Conservation (phyloP, 1,140 invertebrate species). For the Anoplolepis gracilipes region DNA sequence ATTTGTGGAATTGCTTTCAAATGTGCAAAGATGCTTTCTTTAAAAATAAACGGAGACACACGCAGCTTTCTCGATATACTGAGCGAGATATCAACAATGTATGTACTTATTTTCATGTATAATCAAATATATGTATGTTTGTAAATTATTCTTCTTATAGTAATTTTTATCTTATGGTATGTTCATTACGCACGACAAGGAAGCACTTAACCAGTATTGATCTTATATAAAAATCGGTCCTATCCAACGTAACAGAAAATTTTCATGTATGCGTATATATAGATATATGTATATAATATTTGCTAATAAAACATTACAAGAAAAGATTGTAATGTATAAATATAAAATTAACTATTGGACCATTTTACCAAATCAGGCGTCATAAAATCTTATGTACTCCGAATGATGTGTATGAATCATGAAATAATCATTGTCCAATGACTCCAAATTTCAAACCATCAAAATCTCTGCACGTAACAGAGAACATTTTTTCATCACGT, state of each 20-base stretch:
- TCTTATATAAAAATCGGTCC: slow-evolving; percentile 12
- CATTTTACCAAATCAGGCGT: not conserved
- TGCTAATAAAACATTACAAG: not conserved
- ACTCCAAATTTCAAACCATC: not conserved
- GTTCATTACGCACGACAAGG: not conserved
- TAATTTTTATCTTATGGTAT: slow-evolving; percentile 32
- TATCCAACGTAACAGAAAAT: not conserved
- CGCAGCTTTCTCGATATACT: slow-evolving; percentile 13
- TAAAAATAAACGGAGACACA: not conserved
- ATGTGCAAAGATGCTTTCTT: slow-evolving; percentile 12
- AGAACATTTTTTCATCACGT: not conserved
- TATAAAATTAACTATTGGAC: slow-evolving; percentile 13
- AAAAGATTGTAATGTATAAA: not conserved
- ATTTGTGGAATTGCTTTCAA: slow-evolving; percentile 11
- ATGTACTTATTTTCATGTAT: slow-evolving; percentile 9
- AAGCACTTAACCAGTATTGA: slow-evolving; percentile 2
- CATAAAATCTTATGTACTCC: not conserved
- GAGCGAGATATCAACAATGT: slow-evolving; percentile 3
- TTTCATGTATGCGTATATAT: too few species aligned
- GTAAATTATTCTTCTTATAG: slow-evolving; percentile 33
- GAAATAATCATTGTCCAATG: not conserved
- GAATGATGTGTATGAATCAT: not conserved
- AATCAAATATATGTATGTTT: not conserved
- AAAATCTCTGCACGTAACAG: not conserved
- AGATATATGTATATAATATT: too few species aligned